These are phyloP conservation scores for Tachysurus fulvidraco DNA, from an alignment of 2,113 vertebrate genomes.

Conservation along the genomic window DNA sequence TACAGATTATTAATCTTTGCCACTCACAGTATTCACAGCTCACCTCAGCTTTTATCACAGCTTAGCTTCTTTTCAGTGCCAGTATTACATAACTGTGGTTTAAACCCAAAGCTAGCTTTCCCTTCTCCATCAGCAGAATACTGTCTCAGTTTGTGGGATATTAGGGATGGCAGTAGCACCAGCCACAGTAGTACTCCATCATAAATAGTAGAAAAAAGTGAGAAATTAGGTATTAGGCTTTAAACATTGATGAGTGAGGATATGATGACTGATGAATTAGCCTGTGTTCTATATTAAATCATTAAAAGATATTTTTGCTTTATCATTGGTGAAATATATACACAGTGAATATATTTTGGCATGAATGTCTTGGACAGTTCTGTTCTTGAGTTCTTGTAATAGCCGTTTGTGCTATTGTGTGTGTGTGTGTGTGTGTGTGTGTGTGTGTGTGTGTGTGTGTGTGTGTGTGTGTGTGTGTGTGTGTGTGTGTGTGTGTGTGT, in stretches of 20 bases:
- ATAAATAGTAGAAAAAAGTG: neutral
- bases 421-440: neutral
- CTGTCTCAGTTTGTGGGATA: neutral
- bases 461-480: neutral
- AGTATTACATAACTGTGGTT: constrained; percentile 24
- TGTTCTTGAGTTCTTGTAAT: neutral
- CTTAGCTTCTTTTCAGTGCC: neutral
- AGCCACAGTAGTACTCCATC: neutral
- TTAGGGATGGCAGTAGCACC: neutral
- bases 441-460: neutral
- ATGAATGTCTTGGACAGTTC: neutral
- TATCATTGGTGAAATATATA: neutral
- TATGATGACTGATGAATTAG: neutral
- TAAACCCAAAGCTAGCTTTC: constrained; percentile 12
- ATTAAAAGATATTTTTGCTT: neutral
- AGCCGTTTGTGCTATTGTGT: neutral
- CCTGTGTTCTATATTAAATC: neutral
- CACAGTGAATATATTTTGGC: neutral
- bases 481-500: neutral
- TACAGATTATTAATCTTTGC: neutral
- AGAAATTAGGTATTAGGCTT: neutral
- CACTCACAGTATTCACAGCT: constrained; percentile 4
- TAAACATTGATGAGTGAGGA: neutral
- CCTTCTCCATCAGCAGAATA: neutral
- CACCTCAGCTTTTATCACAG: constrained; percentile 13